Evolutionary conservation across 2,113 vertebrate genomes (phyloP), one percentile per base, ranked within the genome.

Genomic region (Ibidorhyncha struthersii): DNA sequence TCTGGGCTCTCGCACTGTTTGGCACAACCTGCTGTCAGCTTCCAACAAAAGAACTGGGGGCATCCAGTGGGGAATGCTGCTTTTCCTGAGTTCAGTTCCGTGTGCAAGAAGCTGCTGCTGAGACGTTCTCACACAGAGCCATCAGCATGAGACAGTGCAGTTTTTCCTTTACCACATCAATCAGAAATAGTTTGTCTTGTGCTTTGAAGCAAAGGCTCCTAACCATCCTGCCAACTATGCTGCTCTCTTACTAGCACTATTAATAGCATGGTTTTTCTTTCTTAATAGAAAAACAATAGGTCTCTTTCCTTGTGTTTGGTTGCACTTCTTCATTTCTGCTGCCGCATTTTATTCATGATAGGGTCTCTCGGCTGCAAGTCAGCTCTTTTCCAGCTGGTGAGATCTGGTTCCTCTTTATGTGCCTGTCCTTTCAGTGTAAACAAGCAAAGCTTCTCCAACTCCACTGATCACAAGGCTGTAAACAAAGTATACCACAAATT

Each of bases 381-480:
- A 94, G 93, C 56, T 53, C 62, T 65, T 62, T 78, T 81, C 67
- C 88, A 40, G 34, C 52, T 38, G 70, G 27, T 10, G 71, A 87
- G 41, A 61, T 81, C 55, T 47, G 69, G 45, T 82, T 94, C 87
- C 63, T 95, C 86, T 88, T 98, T 95, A 98, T 13, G 96, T 79
- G 55, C 98, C 96, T 80, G 96, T 98, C 82, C 27, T 92, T 85
- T 99, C 98, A 5, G 98, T 97, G 86, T 99, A 98, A 59, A 99
- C 84, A 96, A 99, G 98, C 97, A 99, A 95, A 49, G 98, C 98
- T 96, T 99, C 99, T 73, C 99, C 99, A 41, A 98, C 90, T 23
- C 98, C 98, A 62, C 99, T 97, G 11, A 98, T 61, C 78, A 99
- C 90, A 92, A 99, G 97, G 95, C 99, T 99, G 98, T 34, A 95